These are phyloP conservation scores for Ptilorrhoa leucosticta DNA, from an alignment of 2,113 vertebrate genomes.

Conservation along the genomic window DNA sequence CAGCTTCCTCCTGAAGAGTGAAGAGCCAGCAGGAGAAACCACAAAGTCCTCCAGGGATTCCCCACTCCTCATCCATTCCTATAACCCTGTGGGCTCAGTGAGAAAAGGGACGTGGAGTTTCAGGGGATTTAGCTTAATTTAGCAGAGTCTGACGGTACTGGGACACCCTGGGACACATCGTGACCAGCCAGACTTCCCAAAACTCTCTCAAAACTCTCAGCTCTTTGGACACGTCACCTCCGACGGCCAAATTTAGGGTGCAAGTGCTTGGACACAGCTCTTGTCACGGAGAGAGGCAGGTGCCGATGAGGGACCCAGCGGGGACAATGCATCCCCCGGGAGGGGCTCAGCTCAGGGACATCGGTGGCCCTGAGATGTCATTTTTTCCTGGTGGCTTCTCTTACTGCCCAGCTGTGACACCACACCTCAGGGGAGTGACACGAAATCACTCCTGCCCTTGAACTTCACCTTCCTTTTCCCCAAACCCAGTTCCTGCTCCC, in stretches of 20 bases:
- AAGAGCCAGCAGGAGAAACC: neutral
- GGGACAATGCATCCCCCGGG: rapidly evolving
- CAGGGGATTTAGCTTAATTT: neutral
- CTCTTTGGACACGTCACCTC: neutral
- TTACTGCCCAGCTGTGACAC: neutral
- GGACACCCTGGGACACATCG: too few species aligned
- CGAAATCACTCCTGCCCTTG: neutral
- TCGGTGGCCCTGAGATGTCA: rapidly evolving
- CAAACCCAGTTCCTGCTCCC: neutral
- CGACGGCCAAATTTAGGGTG: neutral
- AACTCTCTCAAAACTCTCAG: neutral
- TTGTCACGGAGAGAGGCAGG: neutral
- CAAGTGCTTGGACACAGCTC: neutral
- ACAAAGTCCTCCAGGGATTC: neutral
- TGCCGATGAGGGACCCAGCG: rapidly evolving
- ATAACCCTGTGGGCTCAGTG: neutral
- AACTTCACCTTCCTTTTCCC: neutral
- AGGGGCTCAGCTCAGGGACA: neutral
- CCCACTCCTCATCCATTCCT: neutral
- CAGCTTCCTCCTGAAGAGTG: neutral
- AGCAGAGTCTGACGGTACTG: neutral
- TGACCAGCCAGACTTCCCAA: neutral
- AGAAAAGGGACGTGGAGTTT: rapidly evolving
- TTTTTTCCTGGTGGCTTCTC: neutral
- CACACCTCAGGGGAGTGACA: neutral